These are phyloP conservation scores for Mesopsocus fuscifrons DNA, from an alignment of 2,888 invertebrate species.

Conservation along the genomic window DNA sequence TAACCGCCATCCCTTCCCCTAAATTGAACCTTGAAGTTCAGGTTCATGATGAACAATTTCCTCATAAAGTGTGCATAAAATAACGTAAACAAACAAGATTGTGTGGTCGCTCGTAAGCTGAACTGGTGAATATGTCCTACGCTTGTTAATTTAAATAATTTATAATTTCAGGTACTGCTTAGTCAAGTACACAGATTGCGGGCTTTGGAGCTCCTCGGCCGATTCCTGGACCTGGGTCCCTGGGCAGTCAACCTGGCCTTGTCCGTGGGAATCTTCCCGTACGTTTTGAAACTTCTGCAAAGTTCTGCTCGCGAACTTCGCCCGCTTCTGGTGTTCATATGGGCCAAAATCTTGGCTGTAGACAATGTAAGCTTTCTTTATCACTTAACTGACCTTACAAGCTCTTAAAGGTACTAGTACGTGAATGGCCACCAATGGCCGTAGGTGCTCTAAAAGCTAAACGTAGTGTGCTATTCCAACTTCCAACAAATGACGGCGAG, in stretches of 20 bases:
- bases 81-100: too few species aligned
- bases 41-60: too few species aligned
- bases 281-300: constrained; percentile 90
- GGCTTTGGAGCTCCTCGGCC: constrained; percentile 82
- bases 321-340: constrained; percentile 88
- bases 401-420: too few species aligned
- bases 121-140: too few species aligned
- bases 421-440: too few species aligned
- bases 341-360: constrained; percentile 96
- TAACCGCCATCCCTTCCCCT: too few species aligned
- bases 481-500: too few species aligned
- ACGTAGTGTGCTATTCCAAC: too few species aligned
- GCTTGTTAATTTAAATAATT: constrained; percentile 6
- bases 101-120: too few species aligned
- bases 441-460: too few species aligned
- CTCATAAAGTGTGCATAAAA: too few species aligned
- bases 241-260: constrained; percentile 93
- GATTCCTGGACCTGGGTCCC: constrained; percentile 85
- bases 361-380: constrained; percentile 61
- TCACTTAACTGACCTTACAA: too few species aligned
- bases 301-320: constrained; percentile 83
- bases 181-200: constrained; percentile 76
- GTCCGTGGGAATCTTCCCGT: constrained; percentile 96
- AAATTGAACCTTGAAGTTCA: background rate
- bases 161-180: constrained; percentile 32